phyloP scores from a whole-genome alignment of 2,888 invertebrate species.

The Ferrisia virgata region DNA sequence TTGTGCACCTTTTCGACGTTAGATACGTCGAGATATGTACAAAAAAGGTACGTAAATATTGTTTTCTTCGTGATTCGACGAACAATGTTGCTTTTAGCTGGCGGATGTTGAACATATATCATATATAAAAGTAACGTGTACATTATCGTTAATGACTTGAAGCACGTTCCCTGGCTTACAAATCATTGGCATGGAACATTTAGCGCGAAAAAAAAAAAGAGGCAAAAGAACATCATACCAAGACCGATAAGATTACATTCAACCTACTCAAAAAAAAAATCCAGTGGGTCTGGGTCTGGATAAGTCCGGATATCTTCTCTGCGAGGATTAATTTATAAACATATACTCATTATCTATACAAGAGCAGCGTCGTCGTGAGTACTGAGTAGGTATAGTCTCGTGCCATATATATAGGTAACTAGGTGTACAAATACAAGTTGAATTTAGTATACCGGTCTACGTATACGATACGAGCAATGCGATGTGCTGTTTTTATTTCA shows the following conservation, averaged over 20 bases:
- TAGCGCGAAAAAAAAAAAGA: not conserved
- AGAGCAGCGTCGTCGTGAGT: no score
- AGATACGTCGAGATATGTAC: not conserved
- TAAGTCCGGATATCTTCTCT: no score
- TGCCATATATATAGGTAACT: no score
- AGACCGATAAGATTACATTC: not conserved
- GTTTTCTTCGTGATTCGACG: conserved; percentile 12
- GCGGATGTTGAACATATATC: conserved; percentile 30
- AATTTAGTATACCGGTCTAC: no score
- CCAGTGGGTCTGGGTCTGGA: no score
- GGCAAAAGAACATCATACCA: not conserved
- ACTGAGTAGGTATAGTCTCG: no score
- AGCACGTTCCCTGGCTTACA: not conserved
- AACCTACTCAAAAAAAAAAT: no score
- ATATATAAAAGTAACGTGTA: conserved; percentile 2
- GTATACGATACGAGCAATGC: not conserved
- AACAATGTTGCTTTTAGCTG: conserved; percentile 23
- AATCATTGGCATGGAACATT: not conserved
- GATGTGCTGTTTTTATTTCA: not conserved
- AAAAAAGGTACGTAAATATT: conserved; percentile 24
- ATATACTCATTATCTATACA: no score
- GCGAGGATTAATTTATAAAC: no score
- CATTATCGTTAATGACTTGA: conserved; percentile 3
- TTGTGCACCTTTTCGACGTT: not conserved
- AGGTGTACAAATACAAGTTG: not conserved